Conservation (phyloP, 30 jellyfish, hydroid and myxozoan species). For the Hydractinia symbiolongicarpus region DNA sequence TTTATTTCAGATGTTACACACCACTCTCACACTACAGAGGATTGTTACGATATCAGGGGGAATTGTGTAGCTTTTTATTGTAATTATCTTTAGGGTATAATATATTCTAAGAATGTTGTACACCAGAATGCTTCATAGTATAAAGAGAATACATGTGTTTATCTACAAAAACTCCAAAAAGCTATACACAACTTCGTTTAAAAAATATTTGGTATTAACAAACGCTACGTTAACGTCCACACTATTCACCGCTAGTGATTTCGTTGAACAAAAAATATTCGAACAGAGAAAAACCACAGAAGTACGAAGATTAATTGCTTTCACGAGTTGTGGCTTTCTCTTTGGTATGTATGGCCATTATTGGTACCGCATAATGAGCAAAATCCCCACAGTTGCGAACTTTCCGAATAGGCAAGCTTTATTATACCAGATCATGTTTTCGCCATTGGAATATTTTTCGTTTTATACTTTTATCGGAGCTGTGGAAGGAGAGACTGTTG, state of each 20-base stretch:
- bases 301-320: neutral
- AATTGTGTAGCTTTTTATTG: too few species aligned
- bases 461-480: neutral
- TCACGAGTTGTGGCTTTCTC: neutral
- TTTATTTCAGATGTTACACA: too few species aligned
- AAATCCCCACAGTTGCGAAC: neutral
- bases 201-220: neutral
- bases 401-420: neutral
- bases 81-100: too few species aligned
- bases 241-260: neutral
- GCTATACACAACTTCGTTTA: constrained; percentile 1
- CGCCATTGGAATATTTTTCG: neutral
- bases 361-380: neutral
- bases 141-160: neutral
- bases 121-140: too few species aligned
- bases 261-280: constrained; percentile 8
- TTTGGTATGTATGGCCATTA: constrained; percentile 2
- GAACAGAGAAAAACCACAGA: neutral
- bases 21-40: too few species aligned
- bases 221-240: neutral
- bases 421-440: neutral
- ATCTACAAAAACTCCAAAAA: neutral
- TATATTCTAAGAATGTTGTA: too few species aligned
- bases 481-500: constrained; percentile 4
- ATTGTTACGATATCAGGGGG: too few species aligned